Evolutionary conservation across 2,113 vertebrate species (phyloP).

Genomic region (Erythrocercus mccallii): DNA sequence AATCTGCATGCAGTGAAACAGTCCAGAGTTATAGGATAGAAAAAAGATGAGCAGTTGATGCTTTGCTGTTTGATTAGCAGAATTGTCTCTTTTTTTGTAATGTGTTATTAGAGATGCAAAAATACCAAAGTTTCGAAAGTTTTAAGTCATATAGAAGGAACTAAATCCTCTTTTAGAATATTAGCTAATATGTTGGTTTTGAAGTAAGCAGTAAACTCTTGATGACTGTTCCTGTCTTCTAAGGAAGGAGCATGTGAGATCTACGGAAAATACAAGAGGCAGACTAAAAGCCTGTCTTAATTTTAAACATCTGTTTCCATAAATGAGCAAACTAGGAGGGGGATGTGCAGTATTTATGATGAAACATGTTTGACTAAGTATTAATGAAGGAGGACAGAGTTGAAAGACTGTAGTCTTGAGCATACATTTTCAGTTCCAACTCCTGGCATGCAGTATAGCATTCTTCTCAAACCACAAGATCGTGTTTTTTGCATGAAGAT

Average conservation of each 20-base stretch:
- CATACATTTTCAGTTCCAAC: background rate
- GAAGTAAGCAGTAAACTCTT: background rate
- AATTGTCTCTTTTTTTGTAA: background rate
- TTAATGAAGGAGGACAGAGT: background rate
- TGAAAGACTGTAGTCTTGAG: background rate
- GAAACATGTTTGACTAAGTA: slow-evolving; percentile 48
- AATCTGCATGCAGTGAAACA: background rate
- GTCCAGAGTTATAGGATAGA: background rate
- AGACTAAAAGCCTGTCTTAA: slow-evolving; percentile 20
- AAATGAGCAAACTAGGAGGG: slow-evolving; percentile 15
- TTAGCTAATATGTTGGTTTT: background rate
- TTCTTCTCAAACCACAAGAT: background rate
- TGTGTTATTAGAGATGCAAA: background rate
- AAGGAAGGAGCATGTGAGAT: background rate
- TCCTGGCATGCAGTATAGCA: background rate
- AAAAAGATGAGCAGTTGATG: background rate
- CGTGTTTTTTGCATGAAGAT: background rate
- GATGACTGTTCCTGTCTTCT: background rate
- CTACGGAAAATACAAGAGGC: background rate
- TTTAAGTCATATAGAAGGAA: background rate
- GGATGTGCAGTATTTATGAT: background rate
- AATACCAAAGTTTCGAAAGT: background rate
- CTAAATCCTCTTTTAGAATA: background rate
- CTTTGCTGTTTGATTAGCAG: background rate
- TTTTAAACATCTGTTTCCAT: slow-evolving; percentile 61